Evolutionary conservation across 2,113 vertebrate genomes (phyloP).

Genomic region (Bothrops jararaca): DNA sequence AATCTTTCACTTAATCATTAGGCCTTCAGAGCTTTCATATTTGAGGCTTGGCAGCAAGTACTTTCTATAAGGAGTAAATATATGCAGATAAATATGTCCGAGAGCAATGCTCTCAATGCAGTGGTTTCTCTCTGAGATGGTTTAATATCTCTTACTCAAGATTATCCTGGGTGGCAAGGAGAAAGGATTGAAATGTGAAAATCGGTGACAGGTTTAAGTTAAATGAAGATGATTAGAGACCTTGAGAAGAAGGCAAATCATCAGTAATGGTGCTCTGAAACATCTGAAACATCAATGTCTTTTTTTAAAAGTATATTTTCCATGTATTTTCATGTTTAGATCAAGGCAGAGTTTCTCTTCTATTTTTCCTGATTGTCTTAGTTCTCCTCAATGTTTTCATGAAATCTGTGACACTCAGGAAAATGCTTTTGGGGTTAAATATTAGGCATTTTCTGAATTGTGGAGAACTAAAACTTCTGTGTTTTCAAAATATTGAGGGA

Average conservation of each 20-base stretch:
- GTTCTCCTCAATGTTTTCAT: background rate
- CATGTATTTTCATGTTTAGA: background rate
- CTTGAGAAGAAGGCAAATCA: background rate
- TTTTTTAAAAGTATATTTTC: background rate
- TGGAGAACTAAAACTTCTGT: background rate
- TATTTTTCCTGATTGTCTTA: background rate
- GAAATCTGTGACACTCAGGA: background rate
- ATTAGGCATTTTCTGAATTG: background rate
- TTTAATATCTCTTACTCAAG: background rate
- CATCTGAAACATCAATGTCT: background rate
- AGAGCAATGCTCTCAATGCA: background rate
- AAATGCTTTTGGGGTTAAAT: background rate
- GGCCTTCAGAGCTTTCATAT: background rate
- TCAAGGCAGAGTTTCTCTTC: background rate
- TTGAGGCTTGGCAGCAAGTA: background rate
- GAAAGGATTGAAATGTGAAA: background rate
- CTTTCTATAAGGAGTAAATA: background rate
- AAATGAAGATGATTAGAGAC: background rate
- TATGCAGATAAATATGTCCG: background rate
- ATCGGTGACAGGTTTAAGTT: background rate
- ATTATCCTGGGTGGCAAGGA: background rate
- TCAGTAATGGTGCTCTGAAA: background rate
- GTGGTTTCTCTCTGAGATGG: background rate
- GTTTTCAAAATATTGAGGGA: background rate
- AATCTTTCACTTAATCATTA: background rate